Conservation (phyloP, 2,797 vertebrate species). For the Perodicticus potto region DNA sequence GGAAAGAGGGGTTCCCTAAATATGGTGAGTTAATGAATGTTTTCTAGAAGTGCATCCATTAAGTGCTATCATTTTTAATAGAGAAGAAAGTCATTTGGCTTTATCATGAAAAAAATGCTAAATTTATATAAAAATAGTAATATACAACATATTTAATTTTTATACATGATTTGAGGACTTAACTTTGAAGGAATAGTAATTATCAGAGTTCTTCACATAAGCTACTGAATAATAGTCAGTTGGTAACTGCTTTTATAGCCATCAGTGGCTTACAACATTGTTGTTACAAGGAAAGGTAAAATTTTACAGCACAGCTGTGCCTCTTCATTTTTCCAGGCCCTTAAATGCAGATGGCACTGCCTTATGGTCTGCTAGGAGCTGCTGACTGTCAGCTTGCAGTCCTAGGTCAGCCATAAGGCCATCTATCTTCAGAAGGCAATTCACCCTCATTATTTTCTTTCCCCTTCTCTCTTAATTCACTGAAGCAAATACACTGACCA, state of each 20-base stretch:
- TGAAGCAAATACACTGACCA: conserved; percentile 37
- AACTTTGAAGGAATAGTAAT: neutral
- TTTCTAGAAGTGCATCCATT: neutral
- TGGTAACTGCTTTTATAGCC: neutral
- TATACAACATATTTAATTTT: neutral
- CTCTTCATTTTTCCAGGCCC: neutral
- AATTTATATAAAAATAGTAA: neutral
- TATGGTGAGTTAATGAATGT: neutral
- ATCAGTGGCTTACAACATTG: neutral
- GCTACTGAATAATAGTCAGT: neutral
- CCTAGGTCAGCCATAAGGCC: neutral
- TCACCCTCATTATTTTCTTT: neutral
- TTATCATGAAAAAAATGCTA: conserved; percentile 10
- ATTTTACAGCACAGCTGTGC: neutral
- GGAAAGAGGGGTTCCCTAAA: neutral
- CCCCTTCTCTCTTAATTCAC: neutral
- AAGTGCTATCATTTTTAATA: neutral
- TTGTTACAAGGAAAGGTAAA: neutral
- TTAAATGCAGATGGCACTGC: neutral
- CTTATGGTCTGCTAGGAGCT: neutral
- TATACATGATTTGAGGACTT: neutral
- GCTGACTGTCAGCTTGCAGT: neutral
- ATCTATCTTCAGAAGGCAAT: neutral
- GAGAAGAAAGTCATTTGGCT: neutral
- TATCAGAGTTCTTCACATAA: neutral